A percentile compares a stretch with the other conserved stretches of the same genome.
phyloP scores from a whole-genome alignment of 2,888 invertebrate species.

The Drosophila setosimentum region DNA sequence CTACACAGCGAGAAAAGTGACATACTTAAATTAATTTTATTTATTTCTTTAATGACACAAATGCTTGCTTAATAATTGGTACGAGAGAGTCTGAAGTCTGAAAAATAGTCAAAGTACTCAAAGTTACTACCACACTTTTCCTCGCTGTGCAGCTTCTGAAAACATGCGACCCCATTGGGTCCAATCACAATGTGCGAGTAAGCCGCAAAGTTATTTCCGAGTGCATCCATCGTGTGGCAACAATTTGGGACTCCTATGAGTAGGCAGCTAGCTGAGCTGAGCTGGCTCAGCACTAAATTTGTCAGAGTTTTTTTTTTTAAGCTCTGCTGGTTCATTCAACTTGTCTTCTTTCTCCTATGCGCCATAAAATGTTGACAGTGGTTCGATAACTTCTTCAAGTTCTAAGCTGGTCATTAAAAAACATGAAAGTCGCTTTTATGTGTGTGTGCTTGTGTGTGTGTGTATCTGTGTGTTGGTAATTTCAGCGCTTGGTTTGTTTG shows the following conservation, averaged over 20 bases:
- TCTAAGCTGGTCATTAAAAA: constrained; percentile 36
- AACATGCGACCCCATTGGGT: constrained; percentile 26
- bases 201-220: constrained; percentile 55
- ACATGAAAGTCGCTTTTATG: constrained; percentile 50
- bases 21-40: background rate
- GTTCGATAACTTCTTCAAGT: constrained; percentile 13
- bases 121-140: background rate
- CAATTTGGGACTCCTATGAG: constrained; percentile 15
- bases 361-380: constrained; percentile 15
- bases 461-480: constrained; percentile 41
- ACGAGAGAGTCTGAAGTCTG: background rate
- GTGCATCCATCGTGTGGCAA: constrained; percentile 45
- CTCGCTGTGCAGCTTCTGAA: background rate
- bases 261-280: constrained; percentile 7
- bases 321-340: constrained; percentile 68
- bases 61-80: background rate
- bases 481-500: constrained; percentile 47
- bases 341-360: constrained; percentile 22
- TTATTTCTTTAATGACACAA: background rate
- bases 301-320: constrained; percentile 24
- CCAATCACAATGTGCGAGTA: constrained; percentile 28
- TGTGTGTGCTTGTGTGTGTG: background rate
- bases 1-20: background rate
- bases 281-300: constrained; percentile 18
- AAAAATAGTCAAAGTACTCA: background rate